Percentiles rank a stretch among this genome's conserved stretches.
Conservation (phyloP, 2,113 vertebrate genomes). For the Phrynocephalus versicolor region DNA sequence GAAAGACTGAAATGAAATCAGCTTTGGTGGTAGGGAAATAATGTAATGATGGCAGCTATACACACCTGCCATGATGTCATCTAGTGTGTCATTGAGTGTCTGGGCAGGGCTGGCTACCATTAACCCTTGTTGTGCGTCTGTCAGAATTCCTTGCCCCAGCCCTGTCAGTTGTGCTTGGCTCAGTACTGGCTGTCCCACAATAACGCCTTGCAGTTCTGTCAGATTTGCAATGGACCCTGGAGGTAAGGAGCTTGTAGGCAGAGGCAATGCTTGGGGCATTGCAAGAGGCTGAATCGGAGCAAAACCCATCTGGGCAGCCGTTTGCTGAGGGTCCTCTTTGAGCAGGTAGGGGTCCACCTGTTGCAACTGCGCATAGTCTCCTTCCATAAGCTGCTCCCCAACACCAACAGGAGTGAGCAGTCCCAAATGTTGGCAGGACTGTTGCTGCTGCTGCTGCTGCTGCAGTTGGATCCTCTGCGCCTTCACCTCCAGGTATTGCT, state of each 20-base stretch:
- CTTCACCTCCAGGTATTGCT: conserved; percentile 99
- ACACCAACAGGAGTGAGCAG: conserved; percentile 84
- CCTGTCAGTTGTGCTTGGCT: conserved; percentile 87
- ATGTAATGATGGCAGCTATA: conserved; percentile 70
- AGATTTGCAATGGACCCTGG: conserved; percentile 87
- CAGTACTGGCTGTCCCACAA: conserved; percentile 91
- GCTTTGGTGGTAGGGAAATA: conserved; percentile 7
- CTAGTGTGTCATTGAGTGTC: conserved; percentile 98
- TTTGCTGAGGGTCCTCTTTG: conserved; percentile 84
- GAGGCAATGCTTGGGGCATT: conserved; percentile 83
- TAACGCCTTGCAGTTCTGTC: conserved; percentile 95
- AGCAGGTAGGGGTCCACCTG: conserved; percentile 93
- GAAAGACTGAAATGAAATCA: no score
- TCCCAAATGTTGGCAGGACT: conserved; percentile 87
- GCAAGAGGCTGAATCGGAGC: conserved; percentile 94
- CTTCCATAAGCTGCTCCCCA: conserved; percentile 87
- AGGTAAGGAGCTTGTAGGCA: conserved; percentile 82
- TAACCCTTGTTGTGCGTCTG: conserved; percentile 92
- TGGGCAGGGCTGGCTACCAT: conserved; percentile 94
- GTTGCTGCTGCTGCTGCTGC: conserved; percentile 76
- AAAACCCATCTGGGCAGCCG: conserved; percentile 86
- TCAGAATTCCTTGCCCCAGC: conserved; percentile 92
- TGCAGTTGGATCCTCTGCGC: conserved; percentile 89
- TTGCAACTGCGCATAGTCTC: conserved; percentile 91
- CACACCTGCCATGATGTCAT: conserved; percentile 99